Evolutionary conservation across 2,113 vertebrate genomes (phyloP), one percentile per base, ranked within the genome.

Genomic region (Galeopterus variegatus): DNA sequence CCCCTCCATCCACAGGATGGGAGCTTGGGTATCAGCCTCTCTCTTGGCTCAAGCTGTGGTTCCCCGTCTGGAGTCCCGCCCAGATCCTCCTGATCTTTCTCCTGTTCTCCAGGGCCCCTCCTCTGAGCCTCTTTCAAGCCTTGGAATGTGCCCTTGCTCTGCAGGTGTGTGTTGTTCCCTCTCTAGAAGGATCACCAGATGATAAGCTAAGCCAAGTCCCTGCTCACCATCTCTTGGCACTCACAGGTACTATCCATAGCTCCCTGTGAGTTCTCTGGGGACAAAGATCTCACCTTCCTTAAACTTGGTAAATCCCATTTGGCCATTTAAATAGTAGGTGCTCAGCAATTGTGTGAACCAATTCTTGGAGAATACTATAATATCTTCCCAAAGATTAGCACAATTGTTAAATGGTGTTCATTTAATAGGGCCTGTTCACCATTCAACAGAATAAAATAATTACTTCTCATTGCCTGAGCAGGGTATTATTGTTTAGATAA

Each of bases 371-470:
- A 26, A 31, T 31, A 18, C 64, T 13, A 1, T 31, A 12, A 17
- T 23, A 48, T 13, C 14, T 77, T 54, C 56, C 91, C 24, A 15
- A 62, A 33, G 50, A 54, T 0, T 1, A 4, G 50, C 54, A 4
- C 2, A 8, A 1, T 14, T 14, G 45, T 31, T 18, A 5, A 6
- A 0, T 0, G 2, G 3, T 4, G 10, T 36, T 36, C 60, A 17
- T 11, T 56, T 28, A 54, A 83, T 6, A 12, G 24, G 62, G 31
- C 5, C 19, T 17, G 7, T n/a, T 50, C 4, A 0, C 1, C 31
- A 8, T 23, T 50, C n/a, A 45, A 33, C 48, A 69, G 56, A n/a
- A 64, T 36, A 23, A 69, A 77, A 14, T 64, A 58, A 64, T 64
- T 23, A 3, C 76, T 23, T 52, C 31, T 50, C 41, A 2, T n/a